Evolutionary conservation across 37 sponge, comb jelly and placozoan genomes (phyloP).

Genomic region (Corticium candelabrum): DNA sequence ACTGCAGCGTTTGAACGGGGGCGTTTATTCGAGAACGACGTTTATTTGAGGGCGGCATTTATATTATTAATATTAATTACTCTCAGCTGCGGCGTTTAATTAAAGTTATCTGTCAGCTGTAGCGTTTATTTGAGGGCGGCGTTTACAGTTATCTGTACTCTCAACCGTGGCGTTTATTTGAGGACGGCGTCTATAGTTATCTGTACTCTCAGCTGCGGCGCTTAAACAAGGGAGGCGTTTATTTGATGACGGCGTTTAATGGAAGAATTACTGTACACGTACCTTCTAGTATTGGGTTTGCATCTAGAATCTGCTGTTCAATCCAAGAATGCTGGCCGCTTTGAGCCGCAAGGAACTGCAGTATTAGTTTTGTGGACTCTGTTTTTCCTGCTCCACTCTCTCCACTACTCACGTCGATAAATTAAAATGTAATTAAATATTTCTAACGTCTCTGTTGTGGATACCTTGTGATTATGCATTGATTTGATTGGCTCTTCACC

Average conservation of each 20-base stretch:
- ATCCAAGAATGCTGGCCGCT: slow-evolving; percentile 7
- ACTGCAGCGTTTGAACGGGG: no score
- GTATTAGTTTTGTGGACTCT: slow-evolving; percentile 2
- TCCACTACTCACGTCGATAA: not conserved
- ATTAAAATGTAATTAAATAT: not conserved
- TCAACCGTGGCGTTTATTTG: no score
- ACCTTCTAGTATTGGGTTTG: slow-evolving; percentile 7
- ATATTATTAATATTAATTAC: no score
- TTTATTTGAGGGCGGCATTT: no score
- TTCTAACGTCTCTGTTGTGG: not conserved
- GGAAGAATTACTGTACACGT: not conserved
- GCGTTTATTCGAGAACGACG: no score
- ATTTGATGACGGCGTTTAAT: no score
- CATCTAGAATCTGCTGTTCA: slow-evolving; percentile 11
- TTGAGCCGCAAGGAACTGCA: slow-evolving; percentile 1
- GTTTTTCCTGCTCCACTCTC: slow-evolving; percentile 11
- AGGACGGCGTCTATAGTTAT: not conserved
- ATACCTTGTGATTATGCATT: slow-evolving; percentile 6
- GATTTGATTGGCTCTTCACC: not conserved
- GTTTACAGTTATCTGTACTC: not conserved
- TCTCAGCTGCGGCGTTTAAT: no score
- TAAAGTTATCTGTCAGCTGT: slow-evolving; percentile 2
- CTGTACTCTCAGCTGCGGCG: not conserved
- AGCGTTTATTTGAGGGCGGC: not conserved
- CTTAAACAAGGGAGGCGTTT: not conserved